Evolutionary conservation across 2,888 invertebrate species (phyloP).

Genomic region (Sepiola atlantica): DNA sequence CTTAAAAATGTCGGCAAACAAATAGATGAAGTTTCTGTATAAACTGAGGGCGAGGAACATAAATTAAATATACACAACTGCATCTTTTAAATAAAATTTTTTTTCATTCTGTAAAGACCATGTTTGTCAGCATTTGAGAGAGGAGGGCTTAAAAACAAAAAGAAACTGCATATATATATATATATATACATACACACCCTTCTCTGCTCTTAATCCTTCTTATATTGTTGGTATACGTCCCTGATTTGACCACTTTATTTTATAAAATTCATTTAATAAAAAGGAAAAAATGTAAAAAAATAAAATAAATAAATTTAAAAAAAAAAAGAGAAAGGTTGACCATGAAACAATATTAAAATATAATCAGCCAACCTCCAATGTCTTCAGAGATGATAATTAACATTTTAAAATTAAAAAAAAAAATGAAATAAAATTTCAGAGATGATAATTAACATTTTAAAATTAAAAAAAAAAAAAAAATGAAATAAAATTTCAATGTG

Average conservation of each 20-base stretch:
- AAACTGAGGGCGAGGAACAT: background rate
- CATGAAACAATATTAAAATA: background rate
- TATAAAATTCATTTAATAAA: background rate
- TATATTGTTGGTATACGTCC: background rate
- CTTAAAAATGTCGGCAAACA: background rate
- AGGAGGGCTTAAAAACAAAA: background rate
- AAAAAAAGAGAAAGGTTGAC: background rate
- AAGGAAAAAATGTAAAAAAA: no score
- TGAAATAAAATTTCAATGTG: background rate
- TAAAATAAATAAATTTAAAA: no score
- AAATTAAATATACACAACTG: background rate
- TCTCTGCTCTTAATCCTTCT: background rate
- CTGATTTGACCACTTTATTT: background rate
- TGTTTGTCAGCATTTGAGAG: background rate
- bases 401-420: background rate
- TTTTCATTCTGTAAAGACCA: background rate
- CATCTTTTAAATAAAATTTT: background rate
- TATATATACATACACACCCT: background rate
- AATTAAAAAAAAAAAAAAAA: background rate
- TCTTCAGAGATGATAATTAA: background rate
- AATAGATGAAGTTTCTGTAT: background rate
- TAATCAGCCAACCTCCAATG: background rate
- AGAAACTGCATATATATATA: background rate
- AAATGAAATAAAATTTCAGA: no score
- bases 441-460: background rate